A percentile compares a stretch with the other conserved stretches of the same genome.
These are phyloP conservation scores for Coleophora deauratella DNA, from an alignment of 2,888 invertebrate species.

Conservation along the genomic window DNA sequence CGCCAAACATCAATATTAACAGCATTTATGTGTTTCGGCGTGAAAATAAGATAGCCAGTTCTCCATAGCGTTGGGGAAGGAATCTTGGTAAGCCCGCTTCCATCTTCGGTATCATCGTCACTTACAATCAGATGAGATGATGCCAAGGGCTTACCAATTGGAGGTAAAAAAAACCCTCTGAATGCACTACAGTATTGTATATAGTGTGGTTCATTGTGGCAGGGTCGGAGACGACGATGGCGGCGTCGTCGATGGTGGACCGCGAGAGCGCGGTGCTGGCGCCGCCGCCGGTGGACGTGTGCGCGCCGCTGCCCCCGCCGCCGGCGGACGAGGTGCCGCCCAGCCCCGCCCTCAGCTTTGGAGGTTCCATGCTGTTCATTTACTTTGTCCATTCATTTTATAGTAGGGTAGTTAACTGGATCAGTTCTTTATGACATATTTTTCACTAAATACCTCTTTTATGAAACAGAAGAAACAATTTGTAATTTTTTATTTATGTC, in stretches of 20 bases:
- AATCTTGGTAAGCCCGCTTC: too few relatives aligned
- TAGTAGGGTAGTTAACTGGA: background rate
- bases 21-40: too few relatives aligned
- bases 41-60: too few relatives aligned
- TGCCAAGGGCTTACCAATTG: too few relatives aligned
- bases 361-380: conserved; percentile 30
- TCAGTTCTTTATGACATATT: background rate
- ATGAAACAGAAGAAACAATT: background rate
- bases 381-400: background rate
- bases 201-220: background rate
- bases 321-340: conserved; percentile 46
- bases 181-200: too few relatives aligned
- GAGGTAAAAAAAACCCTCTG: too few relatives aligned
- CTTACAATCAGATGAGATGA: too few relatives aligned
- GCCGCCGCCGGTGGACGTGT: conserved; percentile 45
- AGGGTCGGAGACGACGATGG: conserved; percentile 65
- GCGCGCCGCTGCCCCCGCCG: conserved; percentile 32
- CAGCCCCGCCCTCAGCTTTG: conserved; percentile 50
- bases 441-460: background rate
- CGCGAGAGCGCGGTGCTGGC: conserved; percentile 50
- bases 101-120: too few relatives aligned
- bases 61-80: too few relatives aligned
- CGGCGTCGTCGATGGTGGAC: conserved; percentile 47
- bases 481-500: too few relatives aligned
- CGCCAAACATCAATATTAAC: too few relatives aligned